Evolutionary conservation across 92 coral and sea anemone genomes (phyloP).

Genomic region (Parazoanthus swiftii): DNA sequence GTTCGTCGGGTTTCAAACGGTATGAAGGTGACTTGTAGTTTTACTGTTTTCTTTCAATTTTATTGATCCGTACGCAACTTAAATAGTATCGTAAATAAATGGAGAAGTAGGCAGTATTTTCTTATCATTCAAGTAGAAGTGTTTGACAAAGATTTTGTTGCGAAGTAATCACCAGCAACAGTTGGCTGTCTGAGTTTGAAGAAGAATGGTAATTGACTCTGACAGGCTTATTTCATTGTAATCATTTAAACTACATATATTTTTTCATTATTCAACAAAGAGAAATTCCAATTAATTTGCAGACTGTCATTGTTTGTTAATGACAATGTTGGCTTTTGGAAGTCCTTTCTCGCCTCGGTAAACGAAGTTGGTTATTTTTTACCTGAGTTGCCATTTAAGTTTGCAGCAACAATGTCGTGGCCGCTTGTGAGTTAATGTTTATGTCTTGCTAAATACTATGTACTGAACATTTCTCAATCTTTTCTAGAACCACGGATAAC

Average conservation of each 20-base stretch:
- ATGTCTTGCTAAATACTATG: neutral
- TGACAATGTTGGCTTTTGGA: neutral
- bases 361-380: neutral
- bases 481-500: conserved; percentile 32
- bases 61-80: neutral
- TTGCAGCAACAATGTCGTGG: neutral
- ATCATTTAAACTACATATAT: too few relatives aligned
- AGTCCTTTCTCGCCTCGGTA: neutral
- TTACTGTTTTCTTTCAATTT: neutral
- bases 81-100: neutral
- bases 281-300: neutral
- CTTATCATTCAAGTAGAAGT: neutral
- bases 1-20: neutral
- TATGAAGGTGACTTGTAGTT: too few relatives aligned
- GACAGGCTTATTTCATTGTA: neutral
- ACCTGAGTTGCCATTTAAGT: neutral
- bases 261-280: too few relatives aligned
- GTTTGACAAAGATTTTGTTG: neutral
- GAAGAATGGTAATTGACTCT: neutral
- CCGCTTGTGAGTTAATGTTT: neutral
- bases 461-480: neutral
- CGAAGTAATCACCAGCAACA: neutral
- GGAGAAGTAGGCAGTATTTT: neutral
- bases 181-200: neutral
- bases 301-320: neutral